phyloP scores from a whole-genome alignment of 2,888 invertebrate genomes.

The Reticulitermes lucifugus region DNA sequence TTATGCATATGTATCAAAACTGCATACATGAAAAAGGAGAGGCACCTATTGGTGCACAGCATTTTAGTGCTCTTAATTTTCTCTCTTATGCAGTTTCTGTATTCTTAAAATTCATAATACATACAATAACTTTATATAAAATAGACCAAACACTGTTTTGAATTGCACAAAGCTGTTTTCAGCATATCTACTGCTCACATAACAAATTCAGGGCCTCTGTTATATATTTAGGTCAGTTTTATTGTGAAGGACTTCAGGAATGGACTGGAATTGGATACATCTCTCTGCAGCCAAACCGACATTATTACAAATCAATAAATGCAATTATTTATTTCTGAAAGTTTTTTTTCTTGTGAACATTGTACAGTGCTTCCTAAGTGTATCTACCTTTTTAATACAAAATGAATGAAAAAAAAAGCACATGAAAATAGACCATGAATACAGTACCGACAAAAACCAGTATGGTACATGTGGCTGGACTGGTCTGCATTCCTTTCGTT shows the following conservation, averaged over 20 bases:
- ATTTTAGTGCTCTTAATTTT: too few relatives aligned
- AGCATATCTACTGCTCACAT: too few relatives aligned
- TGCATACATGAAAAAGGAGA: too few relatives aligned
- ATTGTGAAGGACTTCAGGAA: not conserved
- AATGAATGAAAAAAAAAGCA: constrained; percentile 52
- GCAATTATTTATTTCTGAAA: constrained; percentile 54
- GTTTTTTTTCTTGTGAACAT: constrained; percentile 51
- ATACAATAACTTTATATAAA: not conserved
- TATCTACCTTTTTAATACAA: constrained; percentile 47
- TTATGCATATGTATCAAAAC: too few relatives aligned
- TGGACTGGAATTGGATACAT: not conserved
- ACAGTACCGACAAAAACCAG: constrained; percentile 35
- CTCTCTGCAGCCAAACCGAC: not conserved
- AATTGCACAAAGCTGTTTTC: not conserved
- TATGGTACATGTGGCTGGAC: constrained; percentile 37
- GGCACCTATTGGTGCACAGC: too few relatives aligned
- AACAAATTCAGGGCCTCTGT: too few relatives aligned
- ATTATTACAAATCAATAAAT: constrained; percentile 53
- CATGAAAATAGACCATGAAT: constrained; percentile 48
- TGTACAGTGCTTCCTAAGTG: constrained; percentile 53
- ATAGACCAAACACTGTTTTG: not conserved
- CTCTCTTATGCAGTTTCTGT: too few relatives aligned
- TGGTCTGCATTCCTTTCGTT: constrained; percentile 28
- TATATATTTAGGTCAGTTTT: too few relatives aligned
- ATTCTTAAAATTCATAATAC: too few relatives aligned